Conservation (phyloP, 1,140 invertebrate species). For the Coptotermes formosanus region DNA sequence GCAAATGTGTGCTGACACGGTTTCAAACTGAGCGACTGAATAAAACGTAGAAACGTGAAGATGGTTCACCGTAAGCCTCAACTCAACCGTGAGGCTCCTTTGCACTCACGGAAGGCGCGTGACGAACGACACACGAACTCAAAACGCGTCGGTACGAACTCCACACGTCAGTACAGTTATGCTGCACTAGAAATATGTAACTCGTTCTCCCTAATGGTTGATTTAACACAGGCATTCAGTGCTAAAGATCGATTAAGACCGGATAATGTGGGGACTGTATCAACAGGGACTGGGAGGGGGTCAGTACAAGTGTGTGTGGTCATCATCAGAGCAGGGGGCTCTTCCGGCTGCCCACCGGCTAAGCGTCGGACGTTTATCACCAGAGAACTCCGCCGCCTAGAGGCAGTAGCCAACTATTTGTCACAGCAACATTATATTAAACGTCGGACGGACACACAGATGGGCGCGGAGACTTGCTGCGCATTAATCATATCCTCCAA, state of each 20-base stretch:
- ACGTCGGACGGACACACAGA: conserved; percentile 10
- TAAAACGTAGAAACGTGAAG: too few relatives aligned
- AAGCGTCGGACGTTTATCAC: conserved; percentile 22
- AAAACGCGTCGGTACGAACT: too few relatives aligned
- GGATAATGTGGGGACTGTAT: background rate
- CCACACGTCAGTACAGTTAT: too few relatives aligned
- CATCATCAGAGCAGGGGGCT: conserved; percentile 6
- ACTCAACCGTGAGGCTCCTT: too few relatives aligned
- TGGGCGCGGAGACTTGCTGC: background rate
- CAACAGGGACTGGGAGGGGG: background rate
- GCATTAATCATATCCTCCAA: conserved; percentile 17
- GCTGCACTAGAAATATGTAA: background rate
- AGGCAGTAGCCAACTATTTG: background rate
- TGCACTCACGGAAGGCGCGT: too few relatives aligned
- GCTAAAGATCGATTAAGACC: background rate
- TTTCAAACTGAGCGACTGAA: too few relatives aligned
- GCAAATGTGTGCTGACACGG: too few relatives aligned
- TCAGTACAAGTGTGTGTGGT: background rate
- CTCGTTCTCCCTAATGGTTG: background rate
- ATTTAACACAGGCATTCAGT: background rate
- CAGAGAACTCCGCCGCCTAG: background rate
- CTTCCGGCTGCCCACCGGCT: conserved; percentile 23
- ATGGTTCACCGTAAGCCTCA: too few relatives aligned
- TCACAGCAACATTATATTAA: conserved; percentile 26
- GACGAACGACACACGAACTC: too few relatives aligned